These are phyloP conservation scores for Hyppa rectilinea DNA, from an alignment of 2,888 invertebrate genomes.

Conservation along the genomic window DNA sequence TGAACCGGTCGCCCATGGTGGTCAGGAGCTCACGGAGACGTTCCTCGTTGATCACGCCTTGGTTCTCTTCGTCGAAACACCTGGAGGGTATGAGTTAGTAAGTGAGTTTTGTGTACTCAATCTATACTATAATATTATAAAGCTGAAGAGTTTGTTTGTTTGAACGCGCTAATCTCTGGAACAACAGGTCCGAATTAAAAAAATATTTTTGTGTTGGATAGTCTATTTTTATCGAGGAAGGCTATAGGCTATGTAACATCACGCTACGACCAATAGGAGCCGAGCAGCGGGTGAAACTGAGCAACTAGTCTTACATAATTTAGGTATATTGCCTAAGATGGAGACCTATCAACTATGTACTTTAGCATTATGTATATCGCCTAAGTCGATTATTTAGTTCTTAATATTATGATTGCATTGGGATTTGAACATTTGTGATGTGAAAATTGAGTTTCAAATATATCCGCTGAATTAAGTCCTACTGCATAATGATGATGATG, in stretches of 20 bases:
- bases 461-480: background rate
- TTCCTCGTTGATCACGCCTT: slow-evolving; percentile 97
- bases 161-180: no score
- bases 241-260: no score
- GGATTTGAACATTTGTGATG: background rate
- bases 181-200: no score
- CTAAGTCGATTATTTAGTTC: background rate
- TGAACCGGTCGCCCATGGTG: slow-evolving; percentile 99
- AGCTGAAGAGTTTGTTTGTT: no score
- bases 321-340: no score
- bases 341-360: background rate
- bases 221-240: no score
- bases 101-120: background rate
- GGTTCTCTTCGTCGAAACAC: slow-evolving; percentile 99
- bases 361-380: background rate
- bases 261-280: no score
- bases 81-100: slow-evolving; percentile 67
- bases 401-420: background rate
- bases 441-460: no score
- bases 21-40: slow-evolving; percentile 98
- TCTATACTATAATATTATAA: no score
- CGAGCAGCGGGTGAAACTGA: no score
- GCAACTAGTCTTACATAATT: no score
- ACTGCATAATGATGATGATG: background rate
- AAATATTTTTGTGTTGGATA: no score